phyloP scores from a whole-genome alignment of 2,113 vertebrate species.

The Alosa alosa region DNA sequence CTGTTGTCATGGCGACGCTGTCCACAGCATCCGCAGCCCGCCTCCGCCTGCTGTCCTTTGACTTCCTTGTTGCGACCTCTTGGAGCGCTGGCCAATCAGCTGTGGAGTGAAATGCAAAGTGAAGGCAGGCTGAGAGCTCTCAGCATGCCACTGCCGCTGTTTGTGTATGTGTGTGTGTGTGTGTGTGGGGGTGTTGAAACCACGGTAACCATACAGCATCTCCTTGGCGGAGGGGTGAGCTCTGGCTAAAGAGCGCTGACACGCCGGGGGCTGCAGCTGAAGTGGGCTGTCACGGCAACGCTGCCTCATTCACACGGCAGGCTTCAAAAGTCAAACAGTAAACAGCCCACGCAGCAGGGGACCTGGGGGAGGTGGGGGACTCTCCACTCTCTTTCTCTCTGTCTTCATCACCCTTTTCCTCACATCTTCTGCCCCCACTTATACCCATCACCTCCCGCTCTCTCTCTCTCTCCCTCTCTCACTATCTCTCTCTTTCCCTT shows the following conservation, averaged over 20 bases:
- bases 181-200: background rate
- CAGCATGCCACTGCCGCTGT: background rate
- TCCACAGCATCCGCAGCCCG: background rate
- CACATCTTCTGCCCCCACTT: background rate
- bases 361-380: background rate
- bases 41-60: background rate
- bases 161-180: background rate
- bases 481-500: background rate
- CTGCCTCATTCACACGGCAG: background rate
- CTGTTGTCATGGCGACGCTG: background rate
- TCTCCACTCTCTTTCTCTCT: background rate
- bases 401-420: background rate
- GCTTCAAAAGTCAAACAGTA: slow-evolving; percentile 18
- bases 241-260: background rate
- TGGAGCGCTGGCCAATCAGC: background rate
- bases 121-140: background rate
- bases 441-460: background rate
- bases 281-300: background rate
- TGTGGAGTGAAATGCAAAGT: background rate
- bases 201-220: background rate
- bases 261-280: background rate
- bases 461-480: background rate
- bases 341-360: background rate
- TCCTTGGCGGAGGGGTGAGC: background rate
- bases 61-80: background rate